These are phyloP conservation scores for Platysternon megacephalum DNA, from an alignment of 2,113 vertebrate species.

Conservation along the genomic window DNA sequence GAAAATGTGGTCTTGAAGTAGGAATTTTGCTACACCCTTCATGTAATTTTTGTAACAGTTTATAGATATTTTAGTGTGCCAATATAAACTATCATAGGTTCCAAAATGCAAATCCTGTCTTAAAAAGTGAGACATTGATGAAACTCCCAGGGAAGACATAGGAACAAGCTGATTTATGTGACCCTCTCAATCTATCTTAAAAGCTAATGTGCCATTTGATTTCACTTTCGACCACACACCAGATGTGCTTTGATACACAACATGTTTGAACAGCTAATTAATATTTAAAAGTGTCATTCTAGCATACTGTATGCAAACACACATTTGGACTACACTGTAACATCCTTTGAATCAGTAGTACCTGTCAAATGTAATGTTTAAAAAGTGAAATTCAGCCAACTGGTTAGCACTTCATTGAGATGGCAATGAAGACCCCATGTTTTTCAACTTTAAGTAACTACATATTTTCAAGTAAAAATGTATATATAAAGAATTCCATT, in stretches of 20 bases:
- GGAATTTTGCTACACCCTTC: background rate
- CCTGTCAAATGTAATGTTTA: constrained; percentile 7
- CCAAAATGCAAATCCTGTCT: constrained; percentile 38
- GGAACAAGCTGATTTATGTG: constrained; percentile 39
- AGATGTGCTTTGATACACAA: constrained; percentile 61
- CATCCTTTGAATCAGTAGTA: background rate
- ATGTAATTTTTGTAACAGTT: background rate
- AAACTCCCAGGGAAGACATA: constrained; percentile 6
- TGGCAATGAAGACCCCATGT: background rate
- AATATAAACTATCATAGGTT: background rate
- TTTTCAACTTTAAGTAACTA: background rate
- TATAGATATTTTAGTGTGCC: background rate
- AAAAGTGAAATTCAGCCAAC: background rate
- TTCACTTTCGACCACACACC: constrained; percentile 53
- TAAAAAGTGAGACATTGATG: constrained; percentile 27
- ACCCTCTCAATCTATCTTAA: constrained; percentile 50
- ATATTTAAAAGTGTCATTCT: constrained; percentile 60
- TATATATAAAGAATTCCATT: background rate
- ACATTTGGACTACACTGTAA: constrained; percentile 7
- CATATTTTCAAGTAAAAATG: background rate
- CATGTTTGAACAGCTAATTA: constrained; percentile 51
- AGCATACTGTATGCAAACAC: constrained; percentile 18
- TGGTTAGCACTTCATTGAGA: background rate
- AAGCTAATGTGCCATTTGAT: constrained; percentile 45
- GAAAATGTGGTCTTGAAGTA: background rate